phyloP scores from a whole-genome alignment of 2,113 vertebrate genomes.

The Spea bombifrons region DNA sequence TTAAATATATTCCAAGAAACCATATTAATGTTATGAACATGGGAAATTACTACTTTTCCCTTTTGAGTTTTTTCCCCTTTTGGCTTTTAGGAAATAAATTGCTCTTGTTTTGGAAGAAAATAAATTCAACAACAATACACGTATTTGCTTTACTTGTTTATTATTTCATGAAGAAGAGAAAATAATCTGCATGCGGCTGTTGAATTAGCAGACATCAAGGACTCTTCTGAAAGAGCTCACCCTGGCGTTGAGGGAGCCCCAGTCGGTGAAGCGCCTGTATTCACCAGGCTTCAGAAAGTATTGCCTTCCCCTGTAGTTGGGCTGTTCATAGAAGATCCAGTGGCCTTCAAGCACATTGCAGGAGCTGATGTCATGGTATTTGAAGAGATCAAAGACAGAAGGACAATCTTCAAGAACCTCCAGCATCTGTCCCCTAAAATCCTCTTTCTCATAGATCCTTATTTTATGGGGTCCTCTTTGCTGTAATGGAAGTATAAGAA shows the following conservation, averaged over 20 bases:
- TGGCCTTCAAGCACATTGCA: conserved; percentile 72
- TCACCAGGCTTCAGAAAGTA: conserved; percentile 73
- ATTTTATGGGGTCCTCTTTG: conserved; percentile 40
- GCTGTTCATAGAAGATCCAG: conserved; percentile 79
- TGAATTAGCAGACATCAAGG: conserved; percentile 55
- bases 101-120: not conserved
- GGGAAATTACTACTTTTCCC: too few relatives aligned
- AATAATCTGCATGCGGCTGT: not conserved
- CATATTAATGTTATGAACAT: too few relatives aligned
- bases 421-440: conserved; percentile 72
- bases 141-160: conserved; percentile 11
- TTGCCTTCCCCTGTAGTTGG: conserved; percentile 67
- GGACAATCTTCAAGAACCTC: conserved; percentile 72
- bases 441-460: conserved; percentile 70
- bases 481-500: conserved; percentile 3
- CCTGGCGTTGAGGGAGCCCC: conserved; percentile 66
- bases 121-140: not conserved
- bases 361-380: conserved; percentile 71
- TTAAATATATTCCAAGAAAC: too few relatives aligned
- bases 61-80: too few relatives aligned
- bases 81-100: too few relatives aligned
- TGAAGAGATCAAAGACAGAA: conserved; percentile 71
- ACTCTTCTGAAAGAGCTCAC: conserved; percentile 63
- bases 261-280: conserved; percentile 73
- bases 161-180: conserved; percentile 5